Percentiles rank a stretch among this genome's conserved stretches.
These are phyloP conservation scores for Lagopus leucura DNA, from an alignment of 2,113 vertebrate species.

Conservation along the genomic window DNA sequence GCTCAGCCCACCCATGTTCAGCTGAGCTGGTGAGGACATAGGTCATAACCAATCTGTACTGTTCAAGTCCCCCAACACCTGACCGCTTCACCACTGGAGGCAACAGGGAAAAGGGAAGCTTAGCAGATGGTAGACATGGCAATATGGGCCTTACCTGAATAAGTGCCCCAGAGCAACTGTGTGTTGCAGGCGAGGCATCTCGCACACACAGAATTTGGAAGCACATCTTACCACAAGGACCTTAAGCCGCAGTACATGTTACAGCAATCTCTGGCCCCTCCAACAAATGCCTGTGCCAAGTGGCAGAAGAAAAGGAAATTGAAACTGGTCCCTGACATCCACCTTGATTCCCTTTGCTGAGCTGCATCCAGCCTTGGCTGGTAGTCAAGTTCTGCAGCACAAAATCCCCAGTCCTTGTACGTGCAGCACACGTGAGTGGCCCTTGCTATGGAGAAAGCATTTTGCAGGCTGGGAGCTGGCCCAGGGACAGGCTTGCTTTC, in stretches of 20 bases:
- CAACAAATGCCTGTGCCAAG: not conserved
- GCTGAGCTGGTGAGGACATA: not conserved
- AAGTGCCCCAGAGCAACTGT: rapidly evolving
- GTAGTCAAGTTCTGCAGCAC: conserved; percentile 24
- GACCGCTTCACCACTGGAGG: not conserved
- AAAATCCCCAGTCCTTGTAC: not conserved
- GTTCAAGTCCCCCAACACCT: not conserved
- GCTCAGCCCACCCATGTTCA: not conserved
- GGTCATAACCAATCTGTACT: not conserved
- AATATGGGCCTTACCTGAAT: not conserved
- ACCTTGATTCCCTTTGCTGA: conserved; percentile 20
- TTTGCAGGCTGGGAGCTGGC: not conserved
- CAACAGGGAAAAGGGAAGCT: not conserved
- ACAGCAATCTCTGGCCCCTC: not conserved
- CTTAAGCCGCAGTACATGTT: not conserved
- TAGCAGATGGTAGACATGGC: rapidly evolving
- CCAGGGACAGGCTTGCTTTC: conserved; percentile 1
- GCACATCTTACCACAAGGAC: not conserved
- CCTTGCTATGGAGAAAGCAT: conserved; percentile 8
- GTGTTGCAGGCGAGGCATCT: not conserved
- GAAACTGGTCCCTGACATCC: not conserved
- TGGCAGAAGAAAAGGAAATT: conserved; percentile 5
- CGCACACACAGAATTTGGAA: not conserved
- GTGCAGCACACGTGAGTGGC: not conserved
- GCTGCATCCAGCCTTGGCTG: conserved; percentile 9